Evolutionary conservation across 2,113 vertebrate species (phyloP).

Genomic region (Camelus dromedarius): DNA sequence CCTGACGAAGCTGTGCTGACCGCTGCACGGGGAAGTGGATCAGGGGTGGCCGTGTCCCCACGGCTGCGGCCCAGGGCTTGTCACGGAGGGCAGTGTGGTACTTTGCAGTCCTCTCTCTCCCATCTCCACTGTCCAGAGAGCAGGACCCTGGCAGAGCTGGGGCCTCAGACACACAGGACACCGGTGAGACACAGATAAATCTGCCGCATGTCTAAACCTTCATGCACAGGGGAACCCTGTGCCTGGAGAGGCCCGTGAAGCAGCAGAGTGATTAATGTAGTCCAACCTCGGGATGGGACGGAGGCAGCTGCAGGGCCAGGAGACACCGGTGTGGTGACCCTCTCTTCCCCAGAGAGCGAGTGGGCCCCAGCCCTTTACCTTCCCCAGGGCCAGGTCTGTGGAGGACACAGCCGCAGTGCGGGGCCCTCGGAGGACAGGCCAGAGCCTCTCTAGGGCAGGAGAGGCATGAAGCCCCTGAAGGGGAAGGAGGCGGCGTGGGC

Average conservation of each 20-base stretch:
- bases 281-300: rapidly evolving
- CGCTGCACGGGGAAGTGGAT: rapidly evolving
- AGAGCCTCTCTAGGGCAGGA: neutral
- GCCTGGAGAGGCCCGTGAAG: neutral
- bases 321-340: neutral
- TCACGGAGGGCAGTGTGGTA: neutral
- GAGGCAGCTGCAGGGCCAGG: too few relatives aligned
- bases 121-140: neutral
- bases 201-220: neutral
- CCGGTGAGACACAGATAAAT: rapidly evolving
- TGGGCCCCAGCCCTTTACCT: neutral
- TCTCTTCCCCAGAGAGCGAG: neutral
- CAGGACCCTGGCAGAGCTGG: neutral
- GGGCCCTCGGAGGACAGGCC: neutral
- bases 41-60: neutral
- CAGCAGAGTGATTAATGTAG: neutral
- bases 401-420: neutral
- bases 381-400: too few relatives aligned
- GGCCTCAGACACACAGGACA: neutral
- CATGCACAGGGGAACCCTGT: rapidly evolving
- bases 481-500: neutral
- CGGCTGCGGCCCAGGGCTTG: neutral
- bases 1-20: neutral
- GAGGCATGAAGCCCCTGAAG: neutral
- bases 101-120: neutral